phyloP scores from a whole-genome alignment of 2,888 invertebrate species.

The Drosophila diplacantha region DNA sequence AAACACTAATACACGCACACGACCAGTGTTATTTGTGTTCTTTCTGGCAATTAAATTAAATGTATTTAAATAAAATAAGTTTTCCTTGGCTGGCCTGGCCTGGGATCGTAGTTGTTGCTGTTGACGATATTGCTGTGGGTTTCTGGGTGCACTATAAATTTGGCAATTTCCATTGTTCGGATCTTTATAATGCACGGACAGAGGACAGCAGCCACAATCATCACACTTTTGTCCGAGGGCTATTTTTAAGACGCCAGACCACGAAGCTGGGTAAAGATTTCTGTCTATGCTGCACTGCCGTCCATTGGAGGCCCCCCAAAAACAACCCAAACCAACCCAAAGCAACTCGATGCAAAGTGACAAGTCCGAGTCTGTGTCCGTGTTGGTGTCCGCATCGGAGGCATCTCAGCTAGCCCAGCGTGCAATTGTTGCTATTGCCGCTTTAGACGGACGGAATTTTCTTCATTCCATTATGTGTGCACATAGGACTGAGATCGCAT shows the following conservation, averaged over 20 bases:
- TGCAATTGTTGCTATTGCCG: slow-evolving; percentile 57
- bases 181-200: slow-evolving; percentile 34
- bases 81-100: slow-evolving; percentile 59
- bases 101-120: slow-evolving; percentile 38
- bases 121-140: slow-evolving; percentile 50
- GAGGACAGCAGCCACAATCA: slow-evolving; percentile 35
- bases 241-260: slow-evolving; percentile 74
- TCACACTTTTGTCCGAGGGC: slow-evolving; percentile 76
- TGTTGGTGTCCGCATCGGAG: slow-evolving; percentile 26
- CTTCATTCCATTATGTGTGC: slow-evolving; percentile 76
- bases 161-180: slow-evolving; percentile 70
- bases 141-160: slow-evolving; percentile 66
- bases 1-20: slow-evolving; percentile 30
- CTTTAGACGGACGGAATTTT: slow-evolving; percentile 74
- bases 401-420: slow-evolving; percentile 54
- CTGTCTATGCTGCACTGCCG: slow-evolving; percentile 55
- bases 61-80: slow-evolving; percentile 72
- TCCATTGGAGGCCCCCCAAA: slow-evolving; percentile 67
- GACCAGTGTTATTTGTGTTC: slow-evolving; percentile 36
- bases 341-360: slow-evolving; percentile 46
- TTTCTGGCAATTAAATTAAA: slow-evolving; percentile 72
- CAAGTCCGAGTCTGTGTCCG: slow-evolving; percentile 50
- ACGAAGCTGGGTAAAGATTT: slow-evolving; percentile 59
- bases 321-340: slow-evolving; percentile 24
- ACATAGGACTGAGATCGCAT: slow-evolving; percentile 64